phyloP scores from a whole-genome alignment of 2,113 vertebrate species.

The Xerus inauris region DNA sequence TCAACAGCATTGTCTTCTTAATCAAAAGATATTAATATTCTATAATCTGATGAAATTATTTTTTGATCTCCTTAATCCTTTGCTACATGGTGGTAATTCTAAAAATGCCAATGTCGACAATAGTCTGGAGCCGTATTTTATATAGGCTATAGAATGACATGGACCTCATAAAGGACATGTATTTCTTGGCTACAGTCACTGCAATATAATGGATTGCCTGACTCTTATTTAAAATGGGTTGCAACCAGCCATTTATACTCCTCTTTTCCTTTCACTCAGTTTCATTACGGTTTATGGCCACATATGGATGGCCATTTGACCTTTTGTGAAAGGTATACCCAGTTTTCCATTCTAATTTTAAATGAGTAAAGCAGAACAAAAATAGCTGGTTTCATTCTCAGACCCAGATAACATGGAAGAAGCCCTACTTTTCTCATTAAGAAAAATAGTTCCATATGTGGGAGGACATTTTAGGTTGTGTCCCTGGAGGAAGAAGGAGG shows the following conservation, averaged over 20 bases:
- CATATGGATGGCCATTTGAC: background rate
- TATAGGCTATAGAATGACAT: background rate
- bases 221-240: slow-evolving; percentile 44
- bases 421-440: background rate
- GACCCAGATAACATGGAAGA: background rate
- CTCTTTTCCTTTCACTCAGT: background rate
- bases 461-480: background rate
- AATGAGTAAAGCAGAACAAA: slow-evolving; percentile 13
- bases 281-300: background rate
- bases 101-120: background rate
- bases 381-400: background rate
- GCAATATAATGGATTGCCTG: background rate
- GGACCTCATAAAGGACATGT: slow-evolving; percentile 11
- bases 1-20: background rate
- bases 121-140: background rate
- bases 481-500: background rate
- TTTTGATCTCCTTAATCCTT: slow-evolving; percentile 56
- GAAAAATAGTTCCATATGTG: background rate
- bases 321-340: slow-evolving; percentile 27
- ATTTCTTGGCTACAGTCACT: slow-evolving; percentile 50
- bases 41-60: slow-evolving; percentile 13
- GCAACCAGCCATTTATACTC: background rate
- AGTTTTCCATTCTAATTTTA: slow-evolving; percentile 46
- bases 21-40: background rate
- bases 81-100: background rate